Evolutionary conservation across 2,888 invertebrate genomes (phyloP), one percentile per base, ranked within the genome.

Genomic region (Eubasilissa splendida): DNA sequence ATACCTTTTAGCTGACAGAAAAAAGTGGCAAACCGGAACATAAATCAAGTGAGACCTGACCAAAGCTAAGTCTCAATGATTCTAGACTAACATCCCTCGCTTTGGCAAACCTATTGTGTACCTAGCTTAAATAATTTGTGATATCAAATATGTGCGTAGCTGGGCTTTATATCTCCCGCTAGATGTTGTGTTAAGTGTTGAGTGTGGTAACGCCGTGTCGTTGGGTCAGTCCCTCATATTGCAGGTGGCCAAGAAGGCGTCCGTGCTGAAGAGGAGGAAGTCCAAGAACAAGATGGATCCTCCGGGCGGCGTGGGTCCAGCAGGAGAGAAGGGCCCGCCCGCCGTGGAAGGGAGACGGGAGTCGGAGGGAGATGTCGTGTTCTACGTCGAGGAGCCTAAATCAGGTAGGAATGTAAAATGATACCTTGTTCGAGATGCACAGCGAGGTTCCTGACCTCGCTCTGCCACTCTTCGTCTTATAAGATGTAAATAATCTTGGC

Each of bases 231-330:
- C 93, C 90, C 91, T 93, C 87, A 93, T 93, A 90, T 92, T 92
- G 86, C 93, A 94, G 93, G 94, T 94, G 86, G 94, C 94, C 83
- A 94, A 94, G 87, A 93, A 93, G 86, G 94, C 94, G 84, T 94
- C 94, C 85, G 93, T 94, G 84, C 90, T 94, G 85, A 93, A 94
- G 87, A 89, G 95, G 82, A 89, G 94, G 82, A 93, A 94, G 87
- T 94, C 94, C 76, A 89, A 92, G 85, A 93, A 92, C 85, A 90
- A 92, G 84, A 93, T 93, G 93, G 94, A 93, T 84, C 86, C 90
- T 52, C 83, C 86, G 76, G 85, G 87, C 76, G 33, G 80, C 50
- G 82, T 73, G 86, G 71, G 71, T 4, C 42, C 56, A 0, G 33
- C 12, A 84, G 70, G 52, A 4, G 71, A 73, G 56, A 73, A 73